Evolutionary conservation across 2,797 vertebrate species (phyloP), one percentile per base, ranked within the genome.

Genomic region (Loriculus beryllinus): DNA sequence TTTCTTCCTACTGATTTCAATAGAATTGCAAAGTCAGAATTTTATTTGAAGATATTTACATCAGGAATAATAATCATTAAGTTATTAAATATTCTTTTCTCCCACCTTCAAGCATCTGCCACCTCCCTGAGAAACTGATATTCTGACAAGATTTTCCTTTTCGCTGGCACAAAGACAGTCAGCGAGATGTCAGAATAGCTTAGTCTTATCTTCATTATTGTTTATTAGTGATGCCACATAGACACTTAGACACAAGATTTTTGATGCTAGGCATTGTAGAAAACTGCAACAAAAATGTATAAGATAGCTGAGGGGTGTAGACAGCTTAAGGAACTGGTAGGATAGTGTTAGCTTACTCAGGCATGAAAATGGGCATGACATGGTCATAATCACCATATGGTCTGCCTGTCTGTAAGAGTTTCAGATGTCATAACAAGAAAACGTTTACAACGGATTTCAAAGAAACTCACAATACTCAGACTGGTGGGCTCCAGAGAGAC

Each of bases 361-460:
- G 42, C 31, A 31, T 48, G 25, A 33, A 28, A 48, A 59, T n/a
- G 28, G 43, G 18, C 18, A 18, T 17, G 40, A 60, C 48, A 29
- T 6, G 6, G 31, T 47, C 0, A 0, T 68, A 64, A 31, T 31
- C 6, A 1, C 14, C 52, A 60, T 31, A 16, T 3, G 16, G n/a
- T 20, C 64, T 72, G 39, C 11, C 75, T 69, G 33, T 15, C 59
- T 59, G 20, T 31, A 15, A 40, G 35, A 37, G 21, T 33, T 67
- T 74, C 67, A 80, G 71, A 6, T 51, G 56, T 40, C 60, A 40
- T 28, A 76, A 68, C 8, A 39, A 71, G 37, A 26, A 29, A 82
- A 80, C 6, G 37, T 85, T 91, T 77, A 63, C 1, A 3, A 43
- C 33, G 9, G 12, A 60, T 79, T 69, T 89, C 56, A 57, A 84